phyloP scores from a whole-genome alignment of 2,113 vertebrate genomes.

The Caracal caracal region DNA sequence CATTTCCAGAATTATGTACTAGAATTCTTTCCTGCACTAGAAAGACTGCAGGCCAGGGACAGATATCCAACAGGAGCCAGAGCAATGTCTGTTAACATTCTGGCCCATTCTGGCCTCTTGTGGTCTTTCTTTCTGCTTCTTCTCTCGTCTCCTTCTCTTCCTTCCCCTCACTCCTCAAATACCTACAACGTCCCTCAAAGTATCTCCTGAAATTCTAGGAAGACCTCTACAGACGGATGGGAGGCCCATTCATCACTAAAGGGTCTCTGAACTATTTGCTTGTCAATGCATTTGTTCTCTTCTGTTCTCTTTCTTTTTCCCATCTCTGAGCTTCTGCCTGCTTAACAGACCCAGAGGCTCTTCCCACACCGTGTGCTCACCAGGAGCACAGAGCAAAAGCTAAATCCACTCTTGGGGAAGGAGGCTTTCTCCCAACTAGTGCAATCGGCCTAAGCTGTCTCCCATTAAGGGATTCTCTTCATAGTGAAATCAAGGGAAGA shows the following conservation, averaged over 20 bases:
- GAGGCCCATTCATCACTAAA: background rate
- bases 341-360: background rate
- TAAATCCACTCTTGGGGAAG: background rate
- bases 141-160: background rate
- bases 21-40: background rate
- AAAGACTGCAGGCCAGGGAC: background rate
- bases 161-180: background rate
- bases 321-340: background rate
- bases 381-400: background rate
- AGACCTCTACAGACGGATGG: background rate
- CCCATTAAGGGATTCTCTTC: background rate
- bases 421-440: background rate
- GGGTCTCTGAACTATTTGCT: background rate
- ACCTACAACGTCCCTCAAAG: background rate
- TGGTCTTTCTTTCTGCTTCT: background rate
- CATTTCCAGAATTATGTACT: background rate
- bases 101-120: background rate
- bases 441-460: background rate
- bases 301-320: background rate
- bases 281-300: background rate
- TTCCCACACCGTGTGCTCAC: background rate
- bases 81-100: background rate
- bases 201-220: background rate
- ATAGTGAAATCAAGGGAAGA: background rate
- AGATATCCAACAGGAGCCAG: background rate